Percentiles rank a stretch among this genome's conserved stretches.
Conservation (phyloP, 1,140 invertebrate genomes). For the Lordiphosa clarofinis region DNA sequence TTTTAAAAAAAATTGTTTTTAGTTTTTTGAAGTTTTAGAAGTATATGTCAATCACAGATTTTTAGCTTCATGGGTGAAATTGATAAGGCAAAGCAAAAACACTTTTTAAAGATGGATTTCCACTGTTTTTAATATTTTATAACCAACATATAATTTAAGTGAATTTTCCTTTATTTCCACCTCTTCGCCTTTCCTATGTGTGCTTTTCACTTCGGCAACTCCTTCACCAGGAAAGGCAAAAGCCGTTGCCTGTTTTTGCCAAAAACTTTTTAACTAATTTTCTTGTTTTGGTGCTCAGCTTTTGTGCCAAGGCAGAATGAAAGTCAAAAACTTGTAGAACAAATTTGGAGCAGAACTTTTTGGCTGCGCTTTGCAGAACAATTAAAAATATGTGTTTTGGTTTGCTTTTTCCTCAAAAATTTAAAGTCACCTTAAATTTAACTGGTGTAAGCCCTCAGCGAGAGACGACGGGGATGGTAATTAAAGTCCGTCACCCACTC, state of each 20-base stretch:
- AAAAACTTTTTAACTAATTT: slow-evolving; percentile 69
- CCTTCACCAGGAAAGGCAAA: slow-evolving; percentile 19
- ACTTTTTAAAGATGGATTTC: too few species aligned
- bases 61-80: too few species aligned
- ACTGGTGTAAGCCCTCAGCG: too few species aligned
- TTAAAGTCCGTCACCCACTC: slow-evolving; percentile 15
- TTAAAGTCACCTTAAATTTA: slow-evolving; percentile 24
- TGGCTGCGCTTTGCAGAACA: slow-evolving; percentile 37
- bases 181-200: too few species aligned
- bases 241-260: slow-evolving; percentile 48
- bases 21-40: too few species aligned
- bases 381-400: slow-evolving; percentile 69
- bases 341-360: slow-evolving; percentile 54
- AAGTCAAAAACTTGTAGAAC: slow-evolving; percentile 50
- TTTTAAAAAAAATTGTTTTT: too few species aligned
- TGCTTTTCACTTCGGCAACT: not conserved
- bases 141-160: too few species aligned
- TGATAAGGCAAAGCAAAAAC: too few species aligned
- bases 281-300: slow-evolving; percentile 50
- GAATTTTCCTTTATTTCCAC: too few species aligned
- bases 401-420: slow-evolving; percentile 10
- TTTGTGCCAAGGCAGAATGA: slow-evolving; percentile 28
- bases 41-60: too few species aligned
- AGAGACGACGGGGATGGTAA: slow-evolving; percentile 28
- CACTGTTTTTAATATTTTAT: too few species aligned